Base-by-base conservation (phyloP, 2,888 invertebrate species). In the Hyalella azteca region DNA sequence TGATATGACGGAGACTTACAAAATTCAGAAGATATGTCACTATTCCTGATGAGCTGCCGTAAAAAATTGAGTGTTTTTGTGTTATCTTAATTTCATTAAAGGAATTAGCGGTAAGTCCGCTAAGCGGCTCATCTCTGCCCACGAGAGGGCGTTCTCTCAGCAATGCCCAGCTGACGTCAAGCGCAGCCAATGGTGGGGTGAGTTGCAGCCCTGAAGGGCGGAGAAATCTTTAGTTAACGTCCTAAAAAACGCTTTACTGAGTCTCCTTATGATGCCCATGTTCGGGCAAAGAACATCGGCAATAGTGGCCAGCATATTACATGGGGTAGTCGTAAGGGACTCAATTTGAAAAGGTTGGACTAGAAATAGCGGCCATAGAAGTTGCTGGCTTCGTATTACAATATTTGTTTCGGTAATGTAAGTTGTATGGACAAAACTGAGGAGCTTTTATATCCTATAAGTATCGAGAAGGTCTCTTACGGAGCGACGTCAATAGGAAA, bases 251-350 rank as follows among this genome's bases (percentile, higher is more conserved):
- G 32, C 66, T 36, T 66, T 66, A 36, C 29, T 36, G 36, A 66
- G 66, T 66, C 66, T 66, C 66, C 66, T 66, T 66, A 66, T 66
- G 66, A 66, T 66, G 66, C 66, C 66, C 66, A 29, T 66, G 36
- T 66, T 66, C 36, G 36, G 66, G 22, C 66, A 66, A 32, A 66
- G 66, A 66, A 66, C 66, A 66, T 66, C 66, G 66, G 19, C 66
- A 32, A 66, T 36, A 54, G 54, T 54, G 54, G 54, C 29, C 26
- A 54, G 29, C 54, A 54, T 36, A 66, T 39, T 19, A 36, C 36
- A 29, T 36, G 36, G 32, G 29, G 66, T 36, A 36, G 66, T 66
- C 5, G 66, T 66, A 66, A 11, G 66, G 39, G 36, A 66, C 66
- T 36, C 66, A 66, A 66, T 66, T 66, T 32, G 66, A 66, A 66